Conservation (phyloP, 2,113 vertebrate species). For the Rallus limicola region DNA sequence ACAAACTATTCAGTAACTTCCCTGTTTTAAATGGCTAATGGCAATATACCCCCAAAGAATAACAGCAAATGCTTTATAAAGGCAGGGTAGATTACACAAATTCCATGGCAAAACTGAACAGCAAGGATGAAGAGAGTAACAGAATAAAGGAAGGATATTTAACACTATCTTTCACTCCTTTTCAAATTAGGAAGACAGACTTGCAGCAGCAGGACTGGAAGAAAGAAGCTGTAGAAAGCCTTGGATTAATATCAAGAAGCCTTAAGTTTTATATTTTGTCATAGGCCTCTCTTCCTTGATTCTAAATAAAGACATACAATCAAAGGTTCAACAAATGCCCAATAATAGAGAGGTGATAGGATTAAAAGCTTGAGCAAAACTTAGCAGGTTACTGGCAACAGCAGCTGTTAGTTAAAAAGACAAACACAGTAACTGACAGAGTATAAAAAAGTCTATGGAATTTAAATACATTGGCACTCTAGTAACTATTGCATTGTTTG, state of each 20-base stretch:
- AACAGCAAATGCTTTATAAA: neutral
- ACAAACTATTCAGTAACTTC: neutral
- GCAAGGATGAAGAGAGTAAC: neutral
- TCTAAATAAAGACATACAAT: neutral
- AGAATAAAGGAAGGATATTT: neutral
- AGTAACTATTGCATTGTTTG: neutral
- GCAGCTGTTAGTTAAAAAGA: neutral
- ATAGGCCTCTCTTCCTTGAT: neutral
- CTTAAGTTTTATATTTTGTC: neutral
- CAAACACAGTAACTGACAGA: neutral
- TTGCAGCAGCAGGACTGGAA: neutral
- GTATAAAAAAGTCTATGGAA: neutral
- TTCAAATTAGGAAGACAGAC: neutral
- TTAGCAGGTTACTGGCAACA: neutral
- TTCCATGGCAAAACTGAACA: neutral
- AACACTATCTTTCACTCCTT: neutral
- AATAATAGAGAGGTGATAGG: neutral
- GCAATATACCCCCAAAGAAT: neutral
- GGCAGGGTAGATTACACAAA: neutral
- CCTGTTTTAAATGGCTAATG: neutral
- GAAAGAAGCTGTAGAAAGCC: neutral
- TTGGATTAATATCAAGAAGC: neutral
- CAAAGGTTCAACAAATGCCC: neutral
- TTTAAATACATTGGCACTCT: neutral
- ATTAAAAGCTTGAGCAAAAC: neutral